These are phyloP conservation scores for Clupea harengus DNA, from an alignment of 2,113 vertebrate genomes.

Conservation along the genomic window DNA sequence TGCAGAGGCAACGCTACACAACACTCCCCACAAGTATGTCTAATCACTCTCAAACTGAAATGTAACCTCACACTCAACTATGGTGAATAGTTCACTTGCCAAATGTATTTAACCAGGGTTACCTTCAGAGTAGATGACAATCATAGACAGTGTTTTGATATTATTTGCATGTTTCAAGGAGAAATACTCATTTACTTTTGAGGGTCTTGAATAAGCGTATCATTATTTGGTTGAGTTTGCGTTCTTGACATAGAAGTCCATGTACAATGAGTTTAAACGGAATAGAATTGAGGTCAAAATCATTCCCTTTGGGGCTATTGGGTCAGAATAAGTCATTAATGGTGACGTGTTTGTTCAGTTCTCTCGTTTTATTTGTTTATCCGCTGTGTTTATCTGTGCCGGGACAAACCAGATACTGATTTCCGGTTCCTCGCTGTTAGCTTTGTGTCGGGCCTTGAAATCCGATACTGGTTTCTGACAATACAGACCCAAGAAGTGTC, in stretches of 20 bases:
- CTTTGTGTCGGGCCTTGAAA: conserved; percentile 1
- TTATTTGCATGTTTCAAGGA: neutral
- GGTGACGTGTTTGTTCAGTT: neutral
- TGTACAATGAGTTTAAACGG: neutral
- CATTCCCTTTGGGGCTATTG: neutral
- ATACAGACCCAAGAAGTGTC: conserved; percentile 3
- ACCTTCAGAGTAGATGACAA: neutral
- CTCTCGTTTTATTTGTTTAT: neutral
- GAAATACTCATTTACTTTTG: neutral
- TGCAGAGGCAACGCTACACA: neutral
- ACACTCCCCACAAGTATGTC: neutral
- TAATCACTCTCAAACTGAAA: neutral
- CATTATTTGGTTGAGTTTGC: neutral
- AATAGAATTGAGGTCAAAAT: neutral
- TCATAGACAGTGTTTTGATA: neutral
- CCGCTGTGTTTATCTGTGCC: neutral
- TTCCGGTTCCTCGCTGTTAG: neutral
- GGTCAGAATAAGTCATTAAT: neutral
- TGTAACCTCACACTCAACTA: neutral
- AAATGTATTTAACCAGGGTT: neutral
- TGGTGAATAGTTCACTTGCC: neutral
- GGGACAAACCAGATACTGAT: neutral
- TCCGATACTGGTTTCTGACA: neutral
- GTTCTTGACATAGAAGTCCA: neutral
- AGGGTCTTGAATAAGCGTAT: neutral